Percentiles rank a stretch among this genome's conserved stretches.
Conservation (phyloP, 2,888 invertebrate species). For the Drosophila formosana region DNA sequence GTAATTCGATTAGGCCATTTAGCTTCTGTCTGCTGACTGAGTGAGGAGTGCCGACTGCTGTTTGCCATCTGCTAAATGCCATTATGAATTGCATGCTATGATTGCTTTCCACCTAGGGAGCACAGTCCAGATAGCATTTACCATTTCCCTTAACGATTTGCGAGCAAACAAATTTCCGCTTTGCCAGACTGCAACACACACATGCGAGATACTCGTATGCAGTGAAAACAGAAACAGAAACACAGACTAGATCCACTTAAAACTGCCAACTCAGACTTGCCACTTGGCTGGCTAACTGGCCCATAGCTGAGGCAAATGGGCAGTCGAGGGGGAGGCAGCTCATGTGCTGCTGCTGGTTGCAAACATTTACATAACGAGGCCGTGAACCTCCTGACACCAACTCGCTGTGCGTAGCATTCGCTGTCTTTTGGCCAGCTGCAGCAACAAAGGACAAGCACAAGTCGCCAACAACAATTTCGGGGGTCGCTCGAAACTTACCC, state of each 20-base stretch:
- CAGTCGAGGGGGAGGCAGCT: neutral
- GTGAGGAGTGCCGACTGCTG: neutral
- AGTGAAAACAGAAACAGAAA: slow-evolving; percentile 44
- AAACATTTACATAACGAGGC: slow-evolving; percentile 66
- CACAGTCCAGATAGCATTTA: slow-evolving; percentile 50
- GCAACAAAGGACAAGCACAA: slow-evolving; percentile 20
- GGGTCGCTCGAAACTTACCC: slow-evolving; percentile 8
- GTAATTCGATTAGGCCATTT: slow-evolving; percentile 68
- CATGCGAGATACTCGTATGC: slow-evolving; percentile 11
- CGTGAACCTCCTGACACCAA: slow-evolving; percentile 54
- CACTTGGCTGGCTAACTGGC: slow-evolving; percentile 36
- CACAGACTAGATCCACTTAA: slow-evolving; percentile 55
- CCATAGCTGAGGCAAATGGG: slow-evolving; percentile 2
- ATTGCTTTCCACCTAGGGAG: slow-evolving; percentile 36
- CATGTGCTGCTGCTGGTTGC: slow-evolving; percentile 28
- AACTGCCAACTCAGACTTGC: slow-evolving; percentile 56
- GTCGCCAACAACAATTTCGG: neutral
- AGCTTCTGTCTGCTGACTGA: slow-evolving; percentile 7
- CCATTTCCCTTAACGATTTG: slow-evolving; percentile 68
- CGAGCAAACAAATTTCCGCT: slow-evolving; percentile 76
- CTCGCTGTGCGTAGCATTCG: slow-evolving; percentile 8
- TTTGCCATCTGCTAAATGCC: slow-evolving; percentile 46
- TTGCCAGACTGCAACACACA: slow-evolving; percentile 54
- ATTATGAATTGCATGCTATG: slow-evolving; percentile 47
- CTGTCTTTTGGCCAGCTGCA: slow-evolving; percentile 21